Evolutionary conservation across 2,888 invertebrate species (phyloP), one percentile per base, ranked within the genome.

Genomic region (Cristatella mucedo): DNA sequence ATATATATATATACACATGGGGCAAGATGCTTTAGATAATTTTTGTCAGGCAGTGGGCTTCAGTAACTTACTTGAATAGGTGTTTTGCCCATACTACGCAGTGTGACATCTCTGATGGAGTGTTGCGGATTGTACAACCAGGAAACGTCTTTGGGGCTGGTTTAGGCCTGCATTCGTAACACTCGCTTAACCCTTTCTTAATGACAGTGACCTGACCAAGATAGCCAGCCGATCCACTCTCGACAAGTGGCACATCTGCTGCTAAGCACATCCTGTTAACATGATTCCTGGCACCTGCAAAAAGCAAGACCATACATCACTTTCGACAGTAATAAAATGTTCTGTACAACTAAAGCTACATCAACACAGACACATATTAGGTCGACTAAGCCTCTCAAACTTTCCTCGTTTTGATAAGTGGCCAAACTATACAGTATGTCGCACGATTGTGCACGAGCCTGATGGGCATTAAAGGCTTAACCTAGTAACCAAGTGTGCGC

Each of bases 61-160:
- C 5, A 33, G 37, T 37, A 19, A 68, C 74, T 71, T 67, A 84
- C 81, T 93, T 93, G 69, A 95, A 99, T 7, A 97, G 74, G 72
- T 93, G 91, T 66, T 99, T 99, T 0, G 91, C 84, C 97, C 97
- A 99, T 16, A 97, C 93, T 50, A 97, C 89, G 64, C 97, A 99
- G 68, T 99, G 97, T 51, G 97, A 91, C 0, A 87, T 87, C 64
- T 97, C 95, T 0, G 91, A 93, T 0, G 97, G 97, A 0, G 97
- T 99, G 63, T 99, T 99, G 30, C 97, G 74, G 51, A 99, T 99
- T 2, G 97, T 99, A 63, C 97, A 99, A 0, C 93, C 91, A 0
- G 97, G 95, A 68, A 78, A 99, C 4, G 83, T 79, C 63, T 87
- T 91, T 58, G 86, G 85, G 15, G 80, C 73, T 5, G 83, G 77